phyloP scores from a whole-genome alignment of 2,888 invertebrate species.

The Hypsopygia costalis region DNA sequence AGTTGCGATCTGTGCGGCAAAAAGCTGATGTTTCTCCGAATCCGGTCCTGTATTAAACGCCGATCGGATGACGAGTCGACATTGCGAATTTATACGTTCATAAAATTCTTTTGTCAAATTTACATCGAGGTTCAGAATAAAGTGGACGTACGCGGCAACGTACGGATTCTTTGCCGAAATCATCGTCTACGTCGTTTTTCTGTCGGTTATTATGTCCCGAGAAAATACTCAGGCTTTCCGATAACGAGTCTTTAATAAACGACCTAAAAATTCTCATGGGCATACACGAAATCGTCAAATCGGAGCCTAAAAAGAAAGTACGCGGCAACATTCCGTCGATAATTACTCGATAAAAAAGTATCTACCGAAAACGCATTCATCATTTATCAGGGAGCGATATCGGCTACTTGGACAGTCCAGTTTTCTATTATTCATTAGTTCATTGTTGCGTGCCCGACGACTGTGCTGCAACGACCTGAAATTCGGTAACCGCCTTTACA shows the following conservation, averaged over 20 bases:
- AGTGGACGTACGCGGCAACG: constrained; percentile 37
- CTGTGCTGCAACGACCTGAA: constrained; percentile 63
- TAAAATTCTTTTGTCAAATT: constrained; percentile 79
- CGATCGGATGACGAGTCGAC: constrained; percentile 53
- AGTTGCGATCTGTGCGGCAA: constrained; percentile 56
- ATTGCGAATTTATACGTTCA: constrained; percentile 73
- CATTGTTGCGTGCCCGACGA: constrained; percentile 51
- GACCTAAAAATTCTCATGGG: constrained; percentile 29
- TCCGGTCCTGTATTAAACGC: constrained; percentile 48
- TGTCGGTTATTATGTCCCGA: constrained; percentile 55
- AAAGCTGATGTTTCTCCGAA: constrained; percentile 70
- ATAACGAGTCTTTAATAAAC: constrained; percentile 24
- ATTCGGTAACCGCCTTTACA: constrained; percentile 74
- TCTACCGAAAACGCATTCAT: constrained; percentile 65
- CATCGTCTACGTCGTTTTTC: constrained; percentile 61
- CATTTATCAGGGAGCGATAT: constrained; percentile 63
- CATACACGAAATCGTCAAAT: constrained; percentile 11
- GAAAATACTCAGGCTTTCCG: constrained; percentile 28
- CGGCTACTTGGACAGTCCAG: constrained; percentile 68
- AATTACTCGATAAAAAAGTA: constrained; percentile 58
- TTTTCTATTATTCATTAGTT: constrained; percentile 75
- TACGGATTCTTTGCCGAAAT: constrained; percentile 69
- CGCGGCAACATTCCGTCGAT: constrained; percentile 42
- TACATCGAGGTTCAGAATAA: constrained; percentile 65
- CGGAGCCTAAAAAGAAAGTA: constrained; percentile 14